These are phyloP conservation scores for Pampus argenteus DNA, from an alignment of 2,797 vertebrate genomes.

Conservation along the genomic window DNA sequence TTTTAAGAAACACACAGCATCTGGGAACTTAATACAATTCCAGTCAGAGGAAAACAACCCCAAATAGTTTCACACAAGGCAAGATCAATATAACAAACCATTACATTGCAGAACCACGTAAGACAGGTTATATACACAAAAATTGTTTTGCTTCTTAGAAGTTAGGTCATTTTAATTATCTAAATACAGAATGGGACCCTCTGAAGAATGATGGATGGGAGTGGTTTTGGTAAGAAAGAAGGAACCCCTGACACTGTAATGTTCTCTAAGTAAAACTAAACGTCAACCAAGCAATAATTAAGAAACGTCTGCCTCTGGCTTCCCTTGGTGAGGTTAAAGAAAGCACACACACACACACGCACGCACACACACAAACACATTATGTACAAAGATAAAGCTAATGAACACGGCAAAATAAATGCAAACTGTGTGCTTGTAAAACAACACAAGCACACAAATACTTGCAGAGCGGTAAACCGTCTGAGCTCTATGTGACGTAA, in stretches of 20 bases:
- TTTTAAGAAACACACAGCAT: constrained; percentile 58
- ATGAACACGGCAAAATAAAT: constrained; percentile 69
- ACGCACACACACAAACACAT: constrained; percentile 19
- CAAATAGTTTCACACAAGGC: constrained; percentile 62
- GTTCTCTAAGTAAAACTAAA: constrained; percentile 42
- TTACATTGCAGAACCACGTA: constrained; percentile 74
- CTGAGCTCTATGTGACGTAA: constrained; percentile 51
- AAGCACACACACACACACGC: constrained; percentile 17
- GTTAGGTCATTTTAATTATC: constrained; percentile 69
- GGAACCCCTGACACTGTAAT: constrained; percentile 61
- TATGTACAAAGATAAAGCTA: constrained; percentile 73
- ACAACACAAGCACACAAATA: constrained; percentile 45
- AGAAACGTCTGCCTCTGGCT: constrained; percentile 33
- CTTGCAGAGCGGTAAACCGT: constrained; percentile 65
- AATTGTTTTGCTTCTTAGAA: constrained; percentile 74
- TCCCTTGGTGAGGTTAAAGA: constrained; percentile 24
- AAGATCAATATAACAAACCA: constrained; percentile 78
- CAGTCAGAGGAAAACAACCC: constrained; percentile 52
- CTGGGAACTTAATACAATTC: constrained; percentile 60
- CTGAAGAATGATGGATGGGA: constrained; percentile 53
- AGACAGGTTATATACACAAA: constrained; percentile 80
- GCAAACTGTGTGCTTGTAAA: constrained; percentile 56
- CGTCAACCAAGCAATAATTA: constrained; percentile 38
- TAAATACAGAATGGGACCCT: constrained; percentile 61
- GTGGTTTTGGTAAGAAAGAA: constrained; percentile 67